phyloP scores from a whole-genome alignment of 1,140 invertebrate species.

The Mamestra configurata region DNA sequence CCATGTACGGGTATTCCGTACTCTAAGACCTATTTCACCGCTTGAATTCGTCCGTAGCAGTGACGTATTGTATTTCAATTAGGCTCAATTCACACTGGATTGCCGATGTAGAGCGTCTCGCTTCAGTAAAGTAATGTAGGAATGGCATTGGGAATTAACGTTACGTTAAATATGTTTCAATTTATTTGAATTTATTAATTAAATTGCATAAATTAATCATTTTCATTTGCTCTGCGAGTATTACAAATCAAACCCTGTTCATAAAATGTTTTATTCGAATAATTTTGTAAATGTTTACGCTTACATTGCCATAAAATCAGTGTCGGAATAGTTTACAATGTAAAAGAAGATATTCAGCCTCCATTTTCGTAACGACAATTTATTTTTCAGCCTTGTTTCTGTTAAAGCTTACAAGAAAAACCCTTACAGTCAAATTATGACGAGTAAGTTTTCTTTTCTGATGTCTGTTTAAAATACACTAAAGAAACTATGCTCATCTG shows the following conservation, averaged over 20 bases:
- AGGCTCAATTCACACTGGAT: conserved; percentile 16
- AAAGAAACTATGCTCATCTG: conserved; percentile 16
- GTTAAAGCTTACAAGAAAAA: neutral
- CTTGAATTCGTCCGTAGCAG: neutral
- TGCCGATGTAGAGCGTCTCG: neutral
- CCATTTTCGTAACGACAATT: too few relatives aligned
- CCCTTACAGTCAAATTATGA: neutral
- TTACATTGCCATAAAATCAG: too few relatives aligned
- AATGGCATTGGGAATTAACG: neutral
- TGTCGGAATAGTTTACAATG: too few relatives aligned
- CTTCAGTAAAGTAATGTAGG: neutral
- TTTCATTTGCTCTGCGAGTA: too few relatives aligned
- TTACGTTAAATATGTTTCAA: neutral
- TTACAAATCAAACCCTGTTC: too few relatives aligned
- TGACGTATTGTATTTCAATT: conserved; percentile 36
- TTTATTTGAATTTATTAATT: too few relatives aligned
- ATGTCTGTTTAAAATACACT: neutral
- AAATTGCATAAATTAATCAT: too few relatives aligned
- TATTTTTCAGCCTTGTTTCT: too few relatives aligned
- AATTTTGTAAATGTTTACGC: too few relatives aligned
- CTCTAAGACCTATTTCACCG: neutral
- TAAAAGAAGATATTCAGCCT: too few relatives aligned
- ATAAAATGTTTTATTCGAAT: too few relatives aligned
- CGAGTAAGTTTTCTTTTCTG: neutral
- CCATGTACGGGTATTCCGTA: too few relatives aligned